Conservation (phyloP, 2,888 invertebrate species). For the Periphyllus acericola region DNA sequence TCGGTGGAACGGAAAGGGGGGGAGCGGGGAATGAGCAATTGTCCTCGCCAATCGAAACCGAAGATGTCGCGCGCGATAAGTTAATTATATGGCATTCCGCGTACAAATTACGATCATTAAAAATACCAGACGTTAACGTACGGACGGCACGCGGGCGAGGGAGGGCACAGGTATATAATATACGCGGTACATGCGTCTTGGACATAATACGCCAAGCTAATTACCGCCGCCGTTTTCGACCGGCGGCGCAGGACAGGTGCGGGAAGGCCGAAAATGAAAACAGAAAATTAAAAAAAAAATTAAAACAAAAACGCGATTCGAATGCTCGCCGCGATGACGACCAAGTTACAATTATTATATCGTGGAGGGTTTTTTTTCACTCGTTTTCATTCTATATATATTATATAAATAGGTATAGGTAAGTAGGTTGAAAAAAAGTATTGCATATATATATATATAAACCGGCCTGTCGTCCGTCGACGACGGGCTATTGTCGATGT, state of each 20-base stretch:
- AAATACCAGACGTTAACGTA: neutral
- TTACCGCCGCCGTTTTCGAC: conserved; percentile 1
- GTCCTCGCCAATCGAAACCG: conserved; percentile 23
- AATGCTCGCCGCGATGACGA: neutral
- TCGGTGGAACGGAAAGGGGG: neutral
- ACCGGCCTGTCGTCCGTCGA: conserved; percentile 9
- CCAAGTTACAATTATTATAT: conserved; percentile 1
- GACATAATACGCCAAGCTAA: conserved; percentile 8
- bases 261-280: neutral
- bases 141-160: neutral
- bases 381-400: neutral
- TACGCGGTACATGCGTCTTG: neutral
- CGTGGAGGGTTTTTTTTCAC: neutral
- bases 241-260: neutral
- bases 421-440: neutral
- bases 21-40: neutral
- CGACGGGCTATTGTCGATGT: conserved; percentile 39
- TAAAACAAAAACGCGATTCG: neutral
- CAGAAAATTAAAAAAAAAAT: neutral
- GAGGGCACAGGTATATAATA: neutral
- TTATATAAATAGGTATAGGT: too few species aligned
- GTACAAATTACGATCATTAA: conserved; percentile 37
- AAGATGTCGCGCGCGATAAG: conserved; percentile 43
- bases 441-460: neutral
- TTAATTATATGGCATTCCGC: conserved; percentile 33